Conservation (phyloP, 2,113 vertebrate species). For the Gopherus flavomarginatus region DNA sequence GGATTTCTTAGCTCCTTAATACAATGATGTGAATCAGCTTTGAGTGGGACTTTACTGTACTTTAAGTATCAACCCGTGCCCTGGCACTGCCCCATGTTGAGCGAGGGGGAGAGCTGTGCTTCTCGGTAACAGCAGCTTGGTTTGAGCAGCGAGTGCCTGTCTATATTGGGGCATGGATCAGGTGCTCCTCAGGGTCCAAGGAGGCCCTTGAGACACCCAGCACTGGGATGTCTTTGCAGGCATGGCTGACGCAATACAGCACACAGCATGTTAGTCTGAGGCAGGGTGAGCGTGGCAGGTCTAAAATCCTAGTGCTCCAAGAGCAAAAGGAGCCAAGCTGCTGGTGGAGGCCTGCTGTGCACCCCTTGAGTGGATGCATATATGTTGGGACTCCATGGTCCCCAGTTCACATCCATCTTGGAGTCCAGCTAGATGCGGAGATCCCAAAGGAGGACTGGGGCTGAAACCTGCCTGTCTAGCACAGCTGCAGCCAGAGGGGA, state of each 20-base stretch:
- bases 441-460: too few relatives aligned
- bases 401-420: not conserved
- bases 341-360: not conserved
- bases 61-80: not conserved
- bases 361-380: not conserved
- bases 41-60: not conserved
- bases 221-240: not conserved
- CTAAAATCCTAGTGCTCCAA: not conserved
- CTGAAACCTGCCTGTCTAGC: too few relatives aligned
- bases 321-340: not conserved
- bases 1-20: too few relatives aligned
- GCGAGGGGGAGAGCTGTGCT: not conserved
- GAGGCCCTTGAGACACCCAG: not conserved
- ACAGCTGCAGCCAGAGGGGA: too few relatives aligned
- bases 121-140: not conserved
- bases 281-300: not conserved
- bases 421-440: too few relatives aligned
- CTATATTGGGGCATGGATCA: not conserved
- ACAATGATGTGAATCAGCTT: not conserved
- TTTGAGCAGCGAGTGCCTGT: not conserved
- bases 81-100: not conserved
- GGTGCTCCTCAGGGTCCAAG: not conserved
- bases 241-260: not conserved
- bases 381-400: not conserved
- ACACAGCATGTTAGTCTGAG: not conserved